Base-by-base conservation (phyloP, 2,113 vertebrate genomes). In the Charina bottae region DNA sequence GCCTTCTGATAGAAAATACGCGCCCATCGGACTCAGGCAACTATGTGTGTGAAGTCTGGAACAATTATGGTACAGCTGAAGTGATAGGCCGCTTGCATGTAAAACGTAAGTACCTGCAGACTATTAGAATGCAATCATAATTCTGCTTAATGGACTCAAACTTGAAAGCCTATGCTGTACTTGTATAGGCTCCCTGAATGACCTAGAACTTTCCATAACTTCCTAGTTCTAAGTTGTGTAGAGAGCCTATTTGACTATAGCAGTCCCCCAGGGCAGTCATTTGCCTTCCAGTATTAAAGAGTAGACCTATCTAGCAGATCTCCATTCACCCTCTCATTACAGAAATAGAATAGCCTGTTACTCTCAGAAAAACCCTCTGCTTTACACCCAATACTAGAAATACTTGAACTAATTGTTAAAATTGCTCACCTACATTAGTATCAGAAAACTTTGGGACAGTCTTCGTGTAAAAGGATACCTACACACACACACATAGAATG, bases 11-110 rank as follows among this genome's bases (percentile, higher is more conserved):
- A 2, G 99, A 99, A 96, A 98, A 98, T 94, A 96, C 98, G 0
- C 98, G 98, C 93, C 98, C 99, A 87, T 98, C 98, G 0, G 99
- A 99, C 96, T 98, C 98, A 0, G 99, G 99, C 94, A 99, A 97
- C 89, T 99, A 99, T 0, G 98, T 99, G 49, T 99, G 99, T 24
- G 99, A 99, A 96, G 99, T 99, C 95, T 99, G 99, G 98, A 99
- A 99, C 98, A 99, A 97, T 96, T 99, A 99, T 11, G 99, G 99
- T 89, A 99, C 98, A 12, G 98, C 99, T 0, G 99, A 99, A 96
- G 98, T 99, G 94, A 97, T 99, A 95, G 99, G 99, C 28, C 98
- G 94, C 24, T 97, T 99, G 59, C 96, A 98, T 91, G 98, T 99
- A 91, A 99, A 98, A 98, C 99, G 99, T 99, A 98, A 99, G 99